Evolutionary conservation across 2,113 vertebrate species (phyloP), one percentile per base, ranked within the genome.

Genomic region (Amazona guildingii): DNA sequence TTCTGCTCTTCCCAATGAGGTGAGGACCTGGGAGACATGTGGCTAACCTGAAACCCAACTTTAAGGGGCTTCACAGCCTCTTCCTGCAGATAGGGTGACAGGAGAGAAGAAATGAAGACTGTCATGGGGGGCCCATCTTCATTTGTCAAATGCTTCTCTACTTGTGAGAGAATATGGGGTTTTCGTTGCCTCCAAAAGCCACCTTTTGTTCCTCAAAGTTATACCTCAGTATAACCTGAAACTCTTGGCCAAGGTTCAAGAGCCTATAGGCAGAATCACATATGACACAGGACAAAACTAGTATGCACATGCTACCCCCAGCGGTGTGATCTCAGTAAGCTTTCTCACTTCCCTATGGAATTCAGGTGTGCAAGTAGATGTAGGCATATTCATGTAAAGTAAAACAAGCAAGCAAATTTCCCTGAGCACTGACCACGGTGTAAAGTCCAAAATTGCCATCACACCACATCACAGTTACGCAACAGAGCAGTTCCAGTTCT

Each of bases 1-100:
- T 59, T 83, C 41, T 52, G 10, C 39, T 68, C 35, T 29, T 39
- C 24, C 16, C 0, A 0, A 74, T 0, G 2, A 61, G 25, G n/a
- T 37, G 18, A 84, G 24, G 61, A 11, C 35, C 28, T 41, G 14
- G 37, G 17, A 78, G 31, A 31, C 6, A 33, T 0, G 1, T 33
- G 49, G 10, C 49, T 51, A 55, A 20, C 33, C 41, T 33, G 12
- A 70, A 72, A 44, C 13, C 14, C 39, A 27, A 9, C 59, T 33
- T 49, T 19, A 39, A n/a, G 18, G 54, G 35, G 19, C 72, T 62
- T 67, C 31, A 77, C 41, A 23, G 10, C 46, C 35, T 37, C 66
- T 63, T 83, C 28, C 72, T 83, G 37, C 25, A 28, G 43, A 63
- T 28, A 35, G 70, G 15, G 17, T 46, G 28, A 31, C 10, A 31